A percentile compares a stretch with the other conserved stretches of the same genome.
Conservation (phyloP, 2,888 invertebrate species). For the Drosophila antonietae region DNA sequence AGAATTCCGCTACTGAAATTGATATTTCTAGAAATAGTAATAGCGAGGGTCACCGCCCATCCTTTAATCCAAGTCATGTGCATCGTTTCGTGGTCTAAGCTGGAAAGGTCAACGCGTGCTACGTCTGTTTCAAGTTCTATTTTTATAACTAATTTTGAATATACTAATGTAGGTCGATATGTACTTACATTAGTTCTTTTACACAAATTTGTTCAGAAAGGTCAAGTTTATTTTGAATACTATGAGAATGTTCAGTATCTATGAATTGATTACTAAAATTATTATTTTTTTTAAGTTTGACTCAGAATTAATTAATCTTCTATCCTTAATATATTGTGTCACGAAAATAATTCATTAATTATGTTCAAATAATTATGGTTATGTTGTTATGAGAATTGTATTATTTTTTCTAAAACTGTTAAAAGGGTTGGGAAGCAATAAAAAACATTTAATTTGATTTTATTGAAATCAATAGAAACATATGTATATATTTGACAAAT, state of each 20-base stretch:
- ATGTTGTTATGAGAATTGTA: slow-evolving; percentile 54
- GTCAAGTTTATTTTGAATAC: slow-evolving; percentile 43
- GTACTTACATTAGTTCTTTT: slow-evolving; percentile 23
- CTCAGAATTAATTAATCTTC: slow-evolving; percentile 26
- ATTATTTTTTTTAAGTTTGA: slow-evolving; percentile 27
- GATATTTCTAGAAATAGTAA: slow-evolving; percentile 45
- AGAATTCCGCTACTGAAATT: slow-evolving; percentile 11
- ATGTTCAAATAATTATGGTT: slow-evolving; percentile 52
- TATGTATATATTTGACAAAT: slow-evolving; percentile 4
- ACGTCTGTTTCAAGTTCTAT: slow-evolving; percentile 13
- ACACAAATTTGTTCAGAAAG: slow-evolving; percentile 38
- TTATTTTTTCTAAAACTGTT: slow-evolving; percentile 53
- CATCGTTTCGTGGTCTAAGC: slow-evolving; percentile 82
- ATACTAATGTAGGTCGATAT: slow-evolving; percentile 23
- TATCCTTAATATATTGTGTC: slow-evolving; percentile 29
- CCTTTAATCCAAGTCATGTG: slow-evolving; percentile 83
- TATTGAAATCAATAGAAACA: slow-evolving; percentile 29
- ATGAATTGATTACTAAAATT: slow-evolving; percentile 27
- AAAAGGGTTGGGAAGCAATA: slow-evolving; percentile 55
- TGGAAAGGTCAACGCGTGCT: slow-evolving; percentile 19
- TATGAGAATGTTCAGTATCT: slow-evolving; percentile 26
- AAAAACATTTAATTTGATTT: slow-evolving; percentile 48
- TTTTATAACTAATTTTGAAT: slow-evolving; percentile 40
- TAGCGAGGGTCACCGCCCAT: slow-evolving; percentile 60
- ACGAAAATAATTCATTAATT: slow-evolving; percentile 43